A percentile compares a stretch with the other conserved stretches of the same genome.
phyloP scores from a whole-genome alignment of 1,140 invertebrate genomes.

The Temnothorax longispinosus region DNA sequence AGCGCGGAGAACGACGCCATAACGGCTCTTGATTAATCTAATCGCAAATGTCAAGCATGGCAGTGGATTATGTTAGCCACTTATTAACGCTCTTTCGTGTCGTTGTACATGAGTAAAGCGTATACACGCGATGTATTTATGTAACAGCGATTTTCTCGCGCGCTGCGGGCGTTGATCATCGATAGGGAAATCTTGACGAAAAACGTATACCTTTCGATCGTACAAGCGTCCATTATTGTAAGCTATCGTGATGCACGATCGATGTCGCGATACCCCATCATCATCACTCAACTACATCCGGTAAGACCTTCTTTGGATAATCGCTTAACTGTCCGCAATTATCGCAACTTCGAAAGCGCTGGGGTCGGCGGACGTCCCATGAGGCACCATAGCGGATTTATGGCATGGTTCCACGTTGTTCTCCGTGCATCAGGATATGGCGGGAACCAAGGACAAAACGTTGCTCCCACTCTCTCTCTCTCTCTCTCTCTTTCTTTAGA shows the following conservation, averaged over 20 bases:
- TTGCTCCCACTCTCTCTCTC: conserved; percentile 1
- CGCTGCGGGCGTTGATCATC: conserved; percentile 31
- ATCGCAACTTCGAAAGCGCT: conserved; percentile 55
- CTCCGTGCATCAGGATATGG: conserved; percentile 46
- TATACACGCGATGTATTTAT: conserved; percentile 31
- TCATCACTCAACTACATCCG: conserved; percentile 49
- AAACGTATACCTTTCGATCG: conserved; percentile 22
- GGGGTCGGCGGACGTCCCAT: conserved; percentile 48
- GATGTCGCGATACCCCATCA: conserved; percentile 55
- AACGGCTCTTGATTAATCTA: conserved; percentile 76
- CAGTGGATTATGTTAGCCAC: conserved; percentile 30
- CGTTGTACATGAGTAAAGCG: not conserved
- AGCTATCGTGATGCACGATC: conserved; percentile 45
- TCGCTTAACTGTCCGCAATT: conserved; percentile 66
- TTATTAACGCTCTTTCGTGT: conserved; percentile 12
- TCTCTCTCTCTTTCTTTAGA: conserved; percentile 2
- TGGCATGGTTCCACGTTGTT: conserved; percentile 47
- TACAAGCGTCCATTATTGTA: conserved; percentile 34
- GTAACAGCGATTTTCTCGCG: conserved; percentile 20
- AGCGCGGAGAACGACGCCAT: conserved; percentile 34
- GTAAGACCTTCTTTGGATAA: conserved; percentile 66
- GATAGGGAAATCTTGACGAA: conserved; percentile 14
- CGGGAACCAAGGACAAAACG: conserved; percentile 60
- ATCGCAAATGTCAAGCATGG: conserved; percentile 67
- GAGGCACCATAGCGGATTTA: conserved; percentile 63